A percentile compares a stretch with the other conserved stretches of the same genome.
Evolutionary conservation across 2,888 invertebrate genomes (phyloP).

Genomic region (Chrysotoxum bicinctum): DNA sequence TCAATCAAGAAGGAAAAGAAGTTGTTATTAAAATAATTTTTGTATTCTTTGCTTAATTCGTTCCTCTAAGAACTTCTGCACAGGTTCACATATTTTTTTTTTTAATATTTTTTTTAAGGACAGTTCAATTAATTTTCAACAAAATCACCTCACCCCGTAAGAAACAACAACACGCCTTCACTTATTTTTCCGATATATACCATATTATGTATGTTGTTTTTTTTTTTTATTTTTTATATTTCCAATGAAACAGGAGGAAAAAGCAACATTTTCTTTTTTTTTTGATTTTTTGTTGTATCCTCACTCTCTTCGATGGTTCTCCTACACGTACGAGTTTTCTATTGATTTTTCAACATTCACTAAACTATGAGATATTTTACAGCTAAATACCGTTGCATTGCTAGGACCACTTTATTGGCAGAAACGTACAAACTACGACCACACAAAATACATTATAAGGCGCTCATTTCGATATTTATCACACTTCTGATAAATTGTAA

Average conservation of each 20-base stretch:
- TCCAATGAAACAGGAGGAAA: conserved; percentile 30
- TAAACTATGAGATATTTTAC: conserved; percentile 5
- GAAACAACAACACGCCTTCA: conserved; percentile 28
- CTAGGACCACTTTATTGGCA: not conserved
- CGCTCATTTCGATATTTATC: conserved; percentile 33
- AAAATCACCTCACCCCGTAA: not conserved
- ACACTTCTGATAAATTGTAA: not conserved
- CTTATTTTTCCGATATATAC: conserved; percentile 45
- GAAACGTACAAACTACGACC: conserved; percentile 16
- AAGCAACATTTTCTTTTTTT: conserved; percentile 32
- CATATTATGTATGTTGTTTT: too few relatives aligned
- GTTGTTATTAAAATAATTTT: conserved; percentile 15
- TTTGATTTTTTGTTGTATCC: not conserved
- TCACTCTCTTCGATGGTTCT: conserved; percentile 23
- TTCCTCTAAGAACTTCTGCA: not conserved
- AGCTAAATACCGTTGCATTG: not conserved
- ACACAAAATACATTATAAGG: not conserved
- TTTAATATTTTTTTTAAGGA: conserved; percentile 6
- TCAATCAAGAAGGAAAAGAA: conserved; percentile 48
- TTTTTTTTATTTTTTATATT: conserved; percentile 46
- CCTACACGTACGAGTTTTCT: conserved; percentile 34
- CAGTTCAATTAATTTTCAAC: conserved; percentile 50
- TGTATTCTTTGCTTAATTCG: not conserved
- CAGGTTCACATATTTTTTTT: conserved; percentile 24
- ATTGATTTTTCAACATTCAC: conserved; percentile 66